phyloP scores from a whole-genome alignment of 2,888 invertebrate genomes.

The Spodoptera exigua region DNA sequence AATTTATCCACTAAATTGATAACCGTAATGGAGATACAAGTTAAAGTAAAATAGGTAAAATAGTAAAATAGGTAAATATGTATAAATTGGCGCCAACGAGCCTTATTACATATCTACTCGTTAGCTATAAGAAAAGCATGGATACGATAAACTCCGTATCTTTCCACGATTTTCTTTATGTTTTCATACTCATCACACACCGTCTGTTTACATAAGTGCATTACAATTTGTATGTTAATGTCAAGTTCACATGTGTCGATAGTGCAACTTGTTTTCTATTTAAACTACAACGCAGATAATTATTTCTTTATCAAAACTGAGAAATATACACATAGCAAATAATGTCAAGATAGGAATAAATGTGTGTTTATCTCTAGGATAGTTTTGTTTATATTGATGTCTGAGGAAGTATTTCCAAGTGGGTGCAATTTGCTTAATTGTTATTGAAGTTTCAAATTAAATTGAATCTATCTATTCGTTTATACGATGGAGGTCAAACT shows the following conservation, averaged over 20 bases:
- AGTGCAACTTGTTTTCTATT: slow-evolving; percentile 47
- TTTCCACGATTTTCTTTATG: slow-evolving; percentile 38
- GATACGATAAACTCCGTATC: slow-evolving; percentile 6
- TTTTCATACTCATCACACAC: slow-evolving; percentile 24
- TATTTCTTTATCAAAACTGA: slow-evolving; percentile 33
- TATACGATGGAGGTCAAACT: slow-evolving; percentile 24
- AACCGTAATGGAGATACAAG: no score
- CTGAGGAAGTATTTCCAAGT: slow-evolving; percentile 25
- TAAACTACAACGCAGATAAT: slow-evolving; percentile 15
- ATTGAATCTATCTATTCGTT: slow-evolving; percentile 18
- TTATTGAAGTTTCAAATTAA: slow-evolving; percentile 7
- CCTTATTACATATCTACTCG: no score
- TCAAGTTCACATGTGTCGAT: slow-evolving; percentile 53
- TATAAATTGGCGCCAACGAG: not conserved
- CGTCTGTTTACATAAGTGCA: slow-evolving; percentile 52
- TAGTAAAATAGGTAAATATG: no score
- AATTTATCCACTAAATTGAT: no score
- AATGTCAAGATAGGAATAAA: not conserved
- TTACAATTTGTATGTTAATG: slow-evolving; percentile 58
- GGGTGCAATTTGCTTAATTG: no score
- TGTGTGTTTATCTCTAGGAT: slow-evolving; percentile 9
- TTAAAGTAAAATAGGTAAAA: no score
- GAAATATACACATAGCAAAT: slow-evolving; percentile 21
- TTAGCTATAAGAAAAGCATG: no score
- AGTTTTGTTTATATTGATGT: slow-evolving; percentile 18